Evolutionary conservation across 1,140 invertebrate species (phyloP).

Genomic region (Platorchestia sp.): DNA sequence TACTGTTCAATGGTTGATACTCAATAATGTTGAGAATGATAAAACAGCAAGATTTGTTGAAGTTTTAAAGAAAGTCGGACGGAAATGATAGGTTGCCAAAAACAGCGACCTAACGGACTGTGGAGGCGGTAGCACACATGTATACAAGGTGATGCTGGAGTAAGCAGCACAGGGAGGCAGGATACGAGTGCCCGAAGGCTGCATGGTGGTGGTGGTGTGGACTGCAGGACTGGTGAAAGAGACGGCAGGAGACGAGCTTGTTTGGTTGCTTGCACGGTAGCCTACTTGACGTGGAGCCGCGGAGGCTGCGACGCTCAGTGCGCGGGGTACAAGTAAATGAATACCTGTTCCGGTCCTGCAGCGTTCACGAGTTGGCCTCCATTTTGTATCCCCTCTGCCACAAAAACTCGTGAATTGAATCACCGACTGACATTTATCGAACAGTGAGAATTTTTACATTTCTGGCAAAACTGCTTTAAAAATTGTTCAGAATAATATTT

Average conservation of each 20-base stretch:
- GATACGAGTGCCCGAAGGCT: background rate
- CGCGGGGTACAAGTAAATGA: background rate
- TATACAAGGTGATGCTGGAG: background rate
- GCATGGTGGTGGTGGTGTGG: background rate
- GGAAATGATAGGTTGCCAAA: too few species aligned
- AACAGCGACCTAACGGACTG: too few species aligned
- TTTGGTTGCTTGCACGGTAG: background rate
- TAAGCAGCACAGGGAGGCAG: background rate
- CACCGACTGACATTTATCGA: background rate
- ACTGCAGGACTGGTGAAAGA: background rate
- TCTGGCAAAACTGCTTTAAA: background rate
- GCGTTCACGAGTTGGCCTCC: background rate
- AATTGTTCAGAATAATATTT: background rate
- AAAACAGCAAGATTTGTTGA: too few species aligned
- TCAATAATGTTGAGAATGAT: too few species aligned
- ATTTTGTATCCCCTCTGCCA: background rate
- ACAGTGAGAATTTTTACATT: background rate
- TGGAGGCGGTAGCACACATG: background rate
- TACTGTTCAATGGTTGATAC: too few species aligned
- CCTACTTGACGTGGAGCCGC: background rate
- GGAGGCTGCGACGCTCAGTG: background rate
- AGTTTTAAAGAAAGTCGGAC: too few species aligned
- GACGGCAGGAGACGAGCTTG: background rate
- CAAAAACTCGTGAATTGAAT: background rate
- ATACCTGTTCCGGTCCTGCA: background rate